Evolutionary conservation across 1,140 invertebrate genomes (phyloP), one percentile per base, ranked within the genome.

Genomic region (Neuroterus valhalla): DNA sequence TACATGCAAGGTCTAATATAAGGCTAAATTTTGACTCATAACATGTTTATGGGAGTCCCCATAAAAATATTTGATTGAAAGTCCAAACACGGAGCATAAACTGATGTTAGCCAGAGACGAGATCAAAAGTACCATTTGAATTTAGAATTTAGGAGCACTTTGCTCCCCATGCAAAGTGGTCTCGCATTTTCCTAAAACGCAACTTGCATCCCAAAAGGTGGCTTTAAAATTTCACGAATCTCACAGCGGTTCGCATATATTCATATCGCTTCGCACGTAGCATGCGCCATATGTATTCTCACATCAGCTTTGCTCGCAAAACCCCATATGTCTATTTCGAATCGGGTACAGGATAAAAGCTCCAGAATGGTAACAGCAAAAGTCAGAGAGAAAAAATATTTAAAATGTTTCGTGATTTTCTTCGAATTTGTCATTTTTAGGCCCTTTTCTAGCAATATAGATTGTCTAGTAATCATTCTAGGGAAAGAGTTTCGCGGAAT

Each of bases 171-270:
- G 26, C 14, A 4, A 5, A 62, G 55, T 62, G 26, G 55, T 15
- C 66, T 73, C 76, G 69, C 76, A 78, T 78, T 78, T 78, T 75
- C 72, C 69, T 78, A 72, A 78, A 78, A 78, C 70, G 76, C 74
- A 78, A 74, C 72, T 70, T 55, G 72, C 70, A 71, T 78, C 50
- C 45, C 76, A 23, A 38, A 45, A 72, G 76, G 12, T 62, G 26
- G 21, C 55, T 62, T 62, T 62, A 38, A 62, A 62, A 78, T 78
- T 78, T 75, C 67, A 52, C 70, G 62, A 74, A 78, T 62, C 55
- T 62, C 55, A 23, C 3, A 26, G 23, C 12, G 11, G 55, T 62
- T 62, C 55, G 23, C 55, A 62, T 62, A 62, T 62, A 62, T 62
- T 62, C 26, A 62, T 62, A 62, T 31, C 23, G 26, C 31, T 62